These are phyloP conservation scores for Lycaon pictus DNA, from an alignment of 2,113 vertebrate species.

Conservation along the genomic window DNA sequence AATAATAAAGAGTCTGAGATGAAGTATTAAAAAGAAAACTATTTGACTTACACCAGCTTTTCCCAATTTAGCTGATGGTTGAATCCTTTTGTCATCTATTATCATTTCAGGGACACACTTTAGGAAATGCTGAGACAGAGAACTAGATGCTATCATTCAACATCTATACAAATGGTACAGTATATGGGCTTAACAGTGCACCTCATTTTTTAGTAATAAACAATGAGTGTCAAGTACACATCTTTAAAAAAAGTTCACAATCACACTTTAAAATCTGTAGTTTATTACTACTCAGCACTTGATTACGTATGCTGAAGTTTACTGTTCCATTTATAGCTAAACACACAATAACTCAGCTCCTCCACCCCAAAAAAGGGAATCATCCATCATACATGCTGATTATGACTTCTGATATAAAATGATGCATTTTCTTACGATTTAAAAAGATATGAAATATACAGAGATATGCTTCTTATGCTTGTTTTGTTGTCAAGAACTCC, in stretches of 20 bases:
- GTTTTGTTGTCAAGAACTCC: background rate
- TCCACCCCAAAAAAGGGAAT: background rate
- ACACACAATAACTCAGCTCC: background rate
- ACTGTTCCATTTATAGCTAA: background rate
- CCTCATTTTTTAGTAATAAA: background rate
- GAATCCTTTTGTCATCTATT: background rate
- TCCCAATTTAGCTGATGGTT: background rate
- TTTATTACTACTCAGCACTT: background rate
- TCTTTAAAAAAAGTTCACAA: background rate
- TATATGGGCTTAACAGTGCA: background rate
- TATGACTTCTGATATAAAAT: background rate
- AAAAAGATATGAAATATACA: background rate
- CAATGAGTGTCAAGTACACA: background rate
- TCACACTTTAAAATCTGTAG: background rate
- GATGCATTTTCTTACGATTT: background rate
- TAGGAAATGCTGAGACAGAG: background rate
- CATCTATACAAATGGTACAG: background rate
- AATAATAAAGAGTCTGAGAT: background rate
- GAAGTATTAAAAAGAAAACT: background rate
- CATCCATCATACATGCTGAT: background rate
- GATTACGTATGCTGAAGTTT: background rate
- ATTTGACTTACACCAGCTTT: background rate
- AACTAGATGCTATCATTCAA: background rate
- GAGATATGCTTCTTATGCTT: background rate
- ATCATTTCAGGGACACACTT: background rate